These are phyloP conservation scores for Terebella lapidaria DNA, from an alignment of 2,888 invertebrate genomes.

Conservation along the genomic window DNA sequence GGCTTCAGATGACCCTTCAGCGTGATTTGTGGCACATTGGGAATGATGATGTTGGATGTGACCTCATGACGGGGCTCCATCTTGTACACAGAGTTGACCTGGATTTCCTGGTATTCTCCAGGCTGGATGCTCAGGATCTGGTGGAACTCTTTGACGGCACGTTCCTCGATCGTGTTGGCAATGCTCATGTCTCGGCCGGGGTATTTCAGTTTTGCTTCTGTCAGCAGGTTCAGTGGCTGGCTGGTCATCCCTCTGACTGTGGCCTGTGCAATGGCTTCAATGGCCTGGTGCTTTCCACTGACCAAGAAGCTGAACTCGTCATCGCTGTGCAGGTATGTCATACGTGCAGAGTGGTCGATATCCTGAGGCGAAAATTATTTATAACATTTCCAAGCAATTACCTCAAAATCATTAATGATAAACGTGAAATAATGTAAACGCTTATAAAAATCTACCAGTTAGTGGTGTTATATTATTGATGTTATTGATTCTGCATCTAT, in stretches of 20 bases:
- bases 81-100: slow-evolving; percentile 16
- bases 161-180: slow-evolving; percentile 12
- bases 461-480: too few relatives aligned
- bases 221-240: slow-evolving; percentile 15
- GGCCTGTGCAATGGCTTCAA: slow-evolving; percentile 7
- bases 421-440: too few relatives aligned
- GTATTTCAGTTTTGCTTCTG: slow-evolving; percentile 8
- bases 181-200: slow-evolving; percentile 20
- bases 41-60: slow-evolving; percentile 14
- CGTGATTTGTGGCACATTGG: slow-evolving; percentile 15
- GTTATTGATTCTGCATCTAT: too few relatives aligned
- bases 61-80: slow-evolving; percentile 21
- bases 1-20: slow-evolving; percentile 22
- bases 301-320: neutral
- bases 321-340: too few relatives aligned
- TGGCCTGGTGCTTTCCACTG: slow-evolving; percentile 6
- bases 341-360: neutral
- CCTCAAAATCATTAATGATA: too few relatives aligned
- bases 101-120: slow-evolving; percentile 10
- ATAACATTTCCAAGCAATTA: too few relatives aligned
- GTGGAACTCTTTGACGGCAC: slow-evolving; percentile 10
- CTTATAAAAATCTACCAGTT: too few relatives aligned
- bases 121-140: slow-evolving; percentile 13
- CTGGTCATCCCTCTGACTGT: slow-evolving; percentile 10
- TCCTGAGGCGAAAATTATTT: slow-evolving; percentile 1